Base-by-base conservation (phyloP, 1,140 invertebrate species). In the Venustaconcha ellipsiformis region DNA sequence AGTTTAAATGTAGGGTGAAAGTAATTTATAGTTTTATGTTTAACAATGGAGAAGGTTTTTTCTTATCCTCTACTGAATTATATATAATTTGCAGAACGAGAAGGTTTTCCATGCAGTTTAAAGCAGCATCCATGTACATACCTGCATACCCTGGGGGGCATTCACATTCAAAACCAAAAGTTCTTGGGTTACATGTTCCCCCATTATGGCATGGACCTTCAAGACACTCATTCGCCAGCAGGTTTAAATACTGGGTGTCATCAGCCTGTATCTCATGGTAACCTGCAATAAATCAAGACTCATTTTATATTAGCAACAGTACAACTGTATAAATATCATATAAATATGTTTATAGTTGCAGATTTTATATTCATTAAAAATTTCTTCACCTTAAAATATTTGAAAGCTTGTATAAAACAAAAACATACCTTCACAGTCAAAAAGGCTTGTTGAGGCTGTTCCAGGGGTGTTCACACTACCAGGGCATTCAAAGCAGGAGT, bases 401-500 rank as follows among this genome's bases (percentile, higher is more conserved):
- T 48, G 6, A 48, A 6, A 48, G 6, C 6, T 48, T 48, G 6
- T 48, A 48, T 8, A 48, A 11, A 48, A 30, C 18, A 70, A n/a
- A 18, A 12, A 70, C 72, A 60, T 81, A 89, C 88, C 84, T 80
- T 83, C 71, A 79, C 88, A 90, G 17, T 88, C 80, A 5, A 70
- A 75, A 3, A 86, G 55, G n/a, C 82, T 68, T 55, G 80, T 84
- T 0, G 88, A 82, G 1, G 83, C 90, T 17, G 72, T 80, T 8
- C 73, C 73, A 18, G 64, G 67, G 0, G 89, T 90, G 14, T 79
- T 80, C 8, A 78, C 70, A 26, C 80, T 80, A 13, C 74, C 64
- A 17, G 89, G 88, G 78, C 90, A 92, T 57, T 80, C 78, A 70
- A 89, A 87, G 80, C 91, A 92, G 12, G 82, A 83, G n/a, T 77